Percentiles rank a stretch among this genome's conserved stretches.
These are phyloP conservation scores for Ypsolopha scabrella DNA, from an alignment of 2,888 invertebrate genomes.

Conservation along the genomic window DNA sequence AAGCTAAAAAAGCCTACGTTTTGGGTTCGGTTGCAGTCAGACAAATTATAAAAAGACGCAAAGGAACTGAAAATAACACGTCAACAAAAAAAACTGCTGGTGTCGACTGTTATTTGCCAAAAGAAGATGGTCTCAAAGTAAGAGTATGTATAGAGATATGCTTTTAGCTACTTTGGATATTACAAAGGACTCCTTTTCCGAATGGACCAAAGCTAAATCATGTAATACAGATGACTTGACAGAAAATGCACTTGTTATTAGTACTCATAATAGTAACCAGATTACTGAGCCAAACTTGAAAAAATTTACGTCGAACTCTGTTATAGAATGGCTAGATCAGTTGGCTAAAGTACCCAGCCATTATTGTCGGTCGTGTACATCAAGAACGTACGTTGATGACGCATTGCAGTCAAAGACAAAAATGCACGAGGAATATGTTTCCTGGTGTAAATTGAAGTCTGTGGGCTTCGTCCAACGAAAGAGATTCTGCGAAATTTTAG, in stretches of 20 bases:
- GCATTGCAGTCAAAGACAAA: conserved; percentile 5
- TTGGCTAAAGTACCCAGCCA: conserved; percentile 5
- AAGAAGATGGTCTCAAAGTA: conserved; percentile 4
- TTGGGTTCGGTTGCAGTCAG: not conserved
- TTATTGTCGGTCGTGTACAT: conserved; percentile 5
- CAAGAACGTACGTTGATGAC: conserved; percentile 3
- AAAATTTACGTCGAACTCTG: conserved; percentile 1
- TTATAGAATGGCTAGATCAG: conserved; percentile 2
- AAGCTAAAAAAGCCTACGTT: conserved; percentile 4
- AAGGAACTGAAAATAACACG: not conserved
- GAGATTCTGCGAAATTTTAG: not conserved
- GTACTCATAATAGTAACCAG: too few species aligned
- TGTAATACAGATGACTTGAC: conserved; percentile 2
- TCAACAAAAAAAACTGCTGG: conserved; percentile 3
- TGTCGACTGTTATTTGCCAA: conserved; percentile 3
- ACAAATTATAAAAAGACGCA: conserved; percentile 3
- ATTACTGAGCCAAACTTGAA: not conserved
- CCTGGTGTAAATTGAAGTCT: not conserved
- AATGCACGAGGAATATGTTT: conserved; percentile 3
- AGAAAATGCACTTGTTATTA: not conserved
- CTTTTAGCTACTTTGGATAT: conserved; percentile 3
- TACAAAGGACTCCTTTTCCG: not conserved
- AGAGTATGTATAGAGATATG: conserved; percentile 5
- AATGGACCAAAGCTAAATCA: not conserved
- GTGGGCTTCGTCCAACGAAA: not conserved